Conservation (phyloP, 2,888 invertebrate genomes). For the Drepanosiphum platanoidis region DNA sequence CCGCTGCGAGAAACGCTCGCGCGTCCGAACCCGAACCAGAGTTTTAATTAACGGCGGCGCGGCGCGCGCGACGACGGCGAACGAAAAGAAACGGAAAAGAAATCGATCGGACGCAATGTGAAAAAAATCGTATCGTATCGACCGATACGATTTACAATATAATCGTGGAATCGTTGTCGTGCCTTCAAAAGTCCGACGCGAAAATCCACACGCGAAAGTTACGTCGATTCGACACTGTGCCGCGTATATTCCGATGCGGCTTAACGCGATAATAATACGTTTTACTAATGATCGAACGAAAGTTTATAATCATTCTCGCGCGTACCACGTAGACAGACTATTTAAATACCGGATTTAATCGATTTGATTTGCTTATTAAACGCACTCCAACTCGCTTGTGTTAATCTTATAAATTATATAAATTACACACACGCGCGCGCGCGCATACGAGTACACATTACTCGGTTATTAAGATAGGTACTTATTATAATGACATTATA, state of each 20-base stretch:
- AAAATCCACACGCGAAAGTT: too few relatives aligned
- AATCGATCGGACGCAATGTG: too few relatives aligned
- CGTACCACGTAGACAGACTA: not conserved
- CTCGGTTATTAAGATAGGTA: not conserved
- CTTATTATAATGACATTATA: slow-evolving; percentile 24
- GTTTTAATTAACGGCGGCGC: slow-evolving; percentile 45
- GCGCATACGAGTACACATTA: not conserved
- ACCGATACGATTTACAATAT: too few relatives aligned
- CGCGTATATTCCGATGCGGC: too few relatives aligned
- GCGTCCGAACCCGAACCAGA: slow-evolving; percentile 1
- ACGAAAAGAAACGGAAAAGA: slow-evolving; percentile 9
- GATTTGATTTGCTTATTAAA: slow-evolving; percentile 41
- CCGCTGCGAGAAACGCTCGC: not conserved
- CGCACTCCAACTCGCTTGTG: not conserved
- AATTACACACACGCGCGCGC: not conserved
- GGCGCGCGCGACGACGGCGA: not conserved
- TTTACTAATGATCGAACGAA: not conserved
- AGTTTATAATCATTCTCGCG: too few relatives aligned
- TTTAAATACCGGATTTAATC: slow-evolving; percentile 32
- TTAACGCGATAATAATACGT: too few relatives aligned
- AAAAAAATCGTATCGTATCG: too few relatives aligned
- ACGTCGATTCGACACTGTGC: too few relatives aligned
- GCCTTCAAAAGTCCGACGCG: too few relatives aligned
- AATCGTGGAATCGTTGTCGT: too few relatives aligned
- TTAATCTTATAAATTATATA: not conserved